Evolutionary conservation across 1,140 invertebrate genomes (phyloP).

Genomic region (Zaprionus capensis): DNA sequence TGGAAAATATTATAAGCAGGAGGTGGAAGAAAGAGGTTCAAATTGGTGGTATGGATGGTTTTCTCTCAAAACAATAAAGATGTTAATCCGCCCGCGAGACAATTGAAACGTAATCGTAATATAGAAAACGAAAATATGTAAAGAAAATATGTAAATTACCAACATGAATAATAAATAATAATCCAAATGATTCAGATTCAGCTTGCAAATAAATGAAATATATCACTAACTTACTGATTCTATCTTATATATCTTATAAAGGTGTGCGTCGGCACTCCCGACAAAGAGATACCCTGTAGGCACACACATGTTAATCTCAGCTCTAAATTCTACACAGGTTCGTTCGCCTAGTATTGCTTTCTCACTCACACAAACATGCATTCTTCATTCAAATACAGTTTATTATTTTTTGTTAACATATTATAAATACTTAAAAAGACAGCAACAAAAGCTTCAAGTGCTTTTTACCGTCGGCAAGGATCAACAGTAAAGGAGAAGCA

Average conservation of each 20-base stretch:
- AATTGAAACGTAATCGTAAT: not conserved
- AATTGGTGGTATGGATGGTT: not conserved
- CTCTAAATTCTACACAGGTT: no score
- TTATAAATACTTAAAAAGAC: no score
- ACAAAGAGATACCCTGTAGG: no score
- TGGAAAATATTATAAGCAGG: not conserved
- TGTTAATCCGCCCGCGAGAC: not conserved
- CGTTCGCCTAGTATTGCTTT: no score
- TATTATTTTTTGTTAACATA: no score
- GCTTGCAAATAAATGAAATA: not conserved
- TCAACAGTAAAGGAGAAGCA: slow-evolving; percentile 27
- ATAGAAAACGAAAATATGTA: not conserved
- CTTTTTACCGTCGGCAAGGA: slow-evolving; percentile 67
- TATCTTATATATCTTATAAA: no score
- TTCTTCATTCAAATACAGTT: no score
- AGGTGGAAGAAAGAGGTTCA: rapidly evolving
- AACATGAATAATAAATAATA: not conserved
- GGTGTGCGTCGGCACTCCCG: no score
- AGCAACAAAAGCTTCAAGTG: not conserved
- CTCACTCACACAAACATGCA: no score
- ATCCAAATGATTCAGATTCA: not conserved
- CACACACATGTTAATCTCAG: no score
- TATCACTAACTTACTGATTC: not conserved
- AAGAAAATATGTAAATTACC: not conserved
- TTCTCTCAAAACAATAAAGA: not conserved